A percentile compares a stretch with the other conserved stretches of the same genome.
phyloP scores from a whole-genome alignment of 2,888 invertebrate genomes.

The Callosobruchus maculatus region DNA sequence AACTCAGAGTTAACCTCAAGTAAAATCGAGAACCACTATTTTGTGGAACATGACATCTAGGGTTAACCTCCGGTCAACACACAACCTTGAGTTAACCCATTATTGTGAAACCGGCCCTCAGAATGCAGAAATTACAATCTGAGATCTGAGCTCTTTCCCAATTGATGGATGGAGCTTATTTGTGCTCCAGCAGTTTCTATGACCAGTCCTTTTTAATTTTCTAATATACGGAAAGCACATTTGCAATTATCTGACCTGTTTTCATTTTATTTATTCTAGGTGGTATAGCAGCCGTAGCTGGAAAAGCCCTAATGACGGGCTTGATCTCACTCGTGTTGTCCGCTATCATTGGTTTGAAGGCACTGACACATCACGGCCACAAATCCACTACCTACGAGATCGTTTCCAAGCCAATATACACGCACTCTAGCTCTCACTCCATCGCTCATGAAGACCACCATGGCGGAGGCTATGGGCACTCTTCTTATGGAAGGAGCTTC shows the following conservation, averaged over 20 bases:
- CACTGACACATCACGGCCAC: slow-evolving; percentile 62
- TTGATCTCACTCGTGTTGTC: slow-evolving; percentile 76
- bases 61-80: too few species aligned
- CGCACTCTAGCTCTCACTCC: slow-evolving; percentile 64
- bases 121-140: too few species aligned
- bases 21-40: too few species aligned
- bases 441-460: slow-evolving; percentile 61
- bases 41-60: too few species aligned
- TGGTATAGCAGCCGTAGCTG: slow-evolving; percentile 73
- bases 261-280: slow-evolving; percentile 44
- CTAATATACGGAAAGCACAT: too few species aligned
- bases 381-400: slow-evolving; percentile 79
- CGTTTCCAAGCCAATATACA: slow-evolving; percentile 76
- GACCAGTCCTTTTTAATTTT: too few species aligned
- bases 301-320: slow-evolving; percentile 80
- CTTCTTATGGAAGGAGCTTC: slow-evolving; percentile 56
- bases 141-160: too few species aligned
- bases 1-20: too few species aligned
- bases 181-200: too few species aligned
- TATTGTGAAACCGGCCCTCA: too few species aligned
- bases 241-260: slow-evolving; percentile 4
- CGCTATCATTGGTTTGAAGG: slow-evolving; percentile 72
- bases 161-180: too few species aligned
- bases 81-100: too few species aligned
- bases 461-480: slow-evolving; percentile 51